Conservation (phyloP, 1,140 invertebrate genomes). For the Caenorhabditis remanei region DNA sequence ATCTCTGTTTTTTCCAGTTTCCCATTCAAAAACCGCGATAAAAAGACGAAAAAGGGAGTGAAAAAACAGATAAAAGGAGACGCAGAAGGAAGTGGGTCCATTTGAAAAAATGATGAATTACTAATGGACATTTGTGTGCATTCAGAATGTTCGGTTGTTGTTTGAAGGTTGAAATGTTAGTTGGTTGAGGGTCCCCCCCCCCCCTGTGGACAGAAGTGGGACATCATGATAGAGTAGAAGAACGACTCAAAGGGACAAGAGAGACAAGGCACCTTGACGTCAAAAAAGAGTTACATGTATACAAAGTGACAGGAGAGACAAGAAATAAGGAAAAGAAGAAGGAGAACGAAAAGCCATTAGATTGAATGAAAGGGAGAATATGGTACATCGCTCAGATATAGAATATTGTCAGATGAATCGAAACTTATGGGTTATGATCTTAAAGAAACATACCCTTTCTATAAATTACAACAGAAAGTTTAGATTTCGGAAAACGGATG, state of each 20-base stretch:
- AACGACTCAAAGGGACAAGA: not conserved
- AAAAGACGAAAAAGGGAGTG: not conserved
- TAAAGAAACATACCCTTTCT: too few relatives aligned
- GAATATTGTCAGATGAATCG: too few relatives aligned
- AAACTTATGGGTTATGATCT: too few relatives aligned
- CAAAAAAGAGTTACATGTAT: slow-evolving; percentile 37
- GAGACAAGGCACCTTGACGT: not conserved
- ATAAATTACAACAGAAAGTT: too few relatives aligned
- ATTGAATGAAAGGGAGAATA: not conserved
- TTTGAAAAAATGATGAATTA: slow-evolving; percentile 45
- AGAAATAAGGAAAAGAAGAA: slow-evolving; percentile 26
- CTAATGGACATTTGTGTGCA: slow-evolving; percentile 18
- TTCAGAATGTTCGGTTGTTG: not conserved
- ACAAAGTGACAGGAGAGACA: slow-evolving; percentile 5
- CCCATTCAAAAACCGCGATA: not conserved
- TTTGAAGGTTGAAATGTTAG: not conserved
- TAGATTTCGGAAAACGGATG: too few relatives aligned
- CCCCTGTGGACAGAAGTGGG: too few relatives aligned
- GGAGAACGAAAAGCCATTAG: not conserved
- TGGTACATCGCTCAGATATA: not conserved
- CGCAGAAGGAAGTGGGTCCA: not conserved
- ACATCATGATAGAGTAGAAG: not conserved
- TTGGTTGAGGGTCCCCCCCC: not conserved
- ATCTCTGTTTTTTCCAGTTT: not conserved
- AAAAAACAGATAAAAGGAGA: not conserved